Evolutionary conservation across 2,888 invertebrate genomes (phyloP), one percentile per base, ranked within the genome.

Genomic region (Lysandra coridon): DNA sequence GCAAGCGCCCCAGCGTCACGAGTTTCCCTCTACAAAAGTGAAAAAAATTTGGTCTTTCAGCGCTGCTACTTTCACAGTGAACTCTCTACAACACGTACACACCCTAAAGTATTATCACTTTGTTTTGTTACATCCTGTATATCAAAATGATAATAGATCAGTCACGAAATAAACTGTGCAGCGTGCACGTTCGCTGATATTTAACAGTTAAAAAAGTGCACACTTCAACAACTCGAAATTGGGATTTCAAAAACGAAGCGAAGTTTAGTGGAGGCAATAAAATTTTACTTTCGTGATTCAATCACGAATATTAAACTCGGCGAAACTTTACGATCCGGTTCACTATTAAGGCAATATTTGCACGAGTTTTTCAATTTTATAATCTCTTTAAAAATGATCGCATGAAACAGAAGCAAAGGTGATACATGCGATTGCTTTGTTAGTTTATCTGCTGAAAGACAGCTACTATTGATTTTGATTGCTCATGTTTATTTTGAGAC

Each of bases 301-400:
- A 69, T 69, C 69, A 69, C 69, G 69, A 69, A 37, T 69, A 69
- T 69, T 69, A 69, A 69, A 69, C 69, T 69, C 33, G 69, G 69
- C 33, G 69, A 14, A 69, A 69, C 69, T 69, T 69, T 69, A 69
- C 33, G 69, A 69, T 17, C 69, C 33, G 37, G 69, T 64, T 23
- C 69, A 37, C 33, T 37, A 17, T 69, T 37, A 69, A 69, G 33
- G 33, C 69, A 69, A 69, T 69, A 37, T 69, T 69, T 37, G 69
- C 37, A 69, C 37, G 69, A 17, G 69, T 37, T 37, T 69, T 69
- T 69, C 69, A 69, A 33, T 33, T 69, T 69, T 33, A 33, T 33
- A 69, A 37, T 37, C 14, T 69, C 17, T 69, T 69, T 14, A 14
- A 33, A 69, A 30, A 69, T 69, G 5, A 69, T 69, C 33, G 33